These are phyloP conservation scores for Heliconius aoede DNA, from an alignment of 2,888 invertebrate species.

Conservation along the genomic window DNA sequence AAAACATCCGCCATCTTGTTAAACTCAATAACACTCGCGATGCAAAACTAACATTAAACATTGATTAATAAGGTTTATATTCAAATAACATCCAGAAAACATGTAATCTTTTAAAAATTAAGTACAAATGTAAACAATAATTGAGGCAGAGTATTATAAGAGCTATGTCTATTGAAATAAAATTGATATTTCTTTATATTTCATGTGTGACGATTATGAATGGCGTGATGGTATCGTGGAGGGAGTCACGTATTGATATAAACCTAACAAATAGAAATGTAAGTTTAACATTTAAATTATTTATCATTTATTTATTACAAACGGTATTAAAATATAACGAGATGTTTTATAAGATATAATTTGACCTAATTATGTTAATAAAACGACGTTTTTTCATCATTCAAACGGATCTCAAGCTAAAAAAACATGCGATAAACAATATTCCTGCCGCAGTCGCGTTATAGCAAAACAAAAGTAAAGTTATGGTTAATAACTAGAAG, in stretches of 20 bases:
- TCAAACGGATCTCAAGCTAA: neutral
- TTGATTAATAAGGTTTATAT: neutral
- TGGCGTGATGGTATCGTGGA: conserved; percentile 50
- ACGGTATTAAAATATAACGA: neutral
- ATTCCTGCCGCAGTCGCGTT: neutral
- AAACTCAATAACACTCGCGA: conserved; percentile 4
- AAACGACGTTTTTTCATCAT: neutral
- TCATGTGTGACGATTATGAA: conserved; percentile 40
- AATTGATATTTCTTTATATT: conserved; percentile 22
- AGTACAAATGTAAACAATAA: conserved; percentile 48
- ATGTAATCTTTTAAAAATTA: conserved; percentile 47
- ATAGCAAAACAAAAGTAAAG: conserved; percentile 10
- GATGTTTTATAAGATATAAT: neutral
- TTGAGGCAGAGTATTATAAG: conserved; percentile 11
- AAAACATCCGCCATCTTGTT: conserved; percentile 56
- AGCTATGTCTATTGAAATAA: neutral
- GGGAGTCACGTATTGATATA: conserved; percentile 54
- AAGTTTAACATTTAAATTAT: neutral
- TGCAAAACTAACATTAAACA: conserved; percentile 17
- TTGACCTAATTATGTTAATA: conserved; percentile 6
- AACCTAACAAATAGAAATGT: conserved; percentile 17
- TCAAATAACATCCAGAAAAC: neutral
- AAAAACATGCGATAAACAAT: conserved; percentile 2
- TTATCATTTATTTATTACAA: neutral
- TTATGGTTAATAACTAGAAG: conserved; percentile 4